These are phyloP conservation scores for Rapana venosa DNA, from an alignment of 2,888 invertebrate genomes.

Conservation along the genomic window DNA sequence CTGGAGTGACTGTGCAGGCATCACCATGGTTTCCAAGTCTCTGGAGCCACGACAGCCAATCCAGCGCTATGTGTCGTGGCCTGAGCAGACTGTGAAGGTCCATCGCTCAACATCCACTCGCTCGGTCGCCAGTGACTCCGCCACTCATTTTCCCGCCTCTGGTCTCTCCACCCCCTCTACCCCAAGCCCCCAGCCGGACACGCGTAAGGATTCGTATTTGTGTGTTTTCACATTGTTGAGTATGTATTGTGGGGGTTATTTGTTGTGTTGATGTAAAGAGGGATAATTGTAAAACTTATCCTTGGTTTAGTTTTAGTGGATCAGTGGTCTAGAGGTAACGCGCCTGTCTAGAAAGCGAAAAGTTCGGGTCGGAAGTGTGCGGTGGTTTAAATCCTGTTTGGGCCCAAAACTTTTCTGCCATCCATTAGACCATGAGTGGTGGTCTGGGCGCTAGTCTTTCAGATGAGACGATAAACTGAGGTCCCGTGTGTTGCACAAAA, in stretches of 20 bases:
- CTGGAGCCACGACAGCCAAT: conserved; percentile 42
- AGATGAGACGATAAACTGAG: too few species aligned
- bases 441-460: too few species aligned
- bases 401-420: too few species aligned
- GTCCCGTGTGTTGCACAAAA: too few species aligned
- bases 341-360: too few species aligned
- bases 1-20: conserved; percentile 7
- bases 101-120: conserved; percentile 53
- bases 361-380: too few species aligned
- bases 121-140: conserved; percentile 53
- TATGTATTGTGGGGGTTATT: neutral
- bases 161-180: conserved; percentile 47
- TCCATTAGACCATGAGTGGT: too few species aligned
- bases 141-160: neutral
- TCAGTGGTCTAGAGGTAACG: too few species aligned
- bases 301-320: neutral
- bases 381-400: too few species aligned
- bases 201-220: conserved; percentile 29
- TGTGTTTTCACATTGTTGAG: neutral
- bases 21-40: conserved; percentile 16
- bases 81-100: conserved; percentile 49
- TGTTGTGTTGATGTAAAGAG: neutral
- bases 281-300: neutral
- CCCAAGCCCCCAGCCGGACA: conserved; percentile 36
- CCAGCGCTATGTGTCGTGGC: conserved; percentile 53